Percentiles rank a stretch among this genome's conserved stretches.
Conservation (phyloP, 2,113 vertebrate genomes). For the Acrocephalus kingi region DNA sequence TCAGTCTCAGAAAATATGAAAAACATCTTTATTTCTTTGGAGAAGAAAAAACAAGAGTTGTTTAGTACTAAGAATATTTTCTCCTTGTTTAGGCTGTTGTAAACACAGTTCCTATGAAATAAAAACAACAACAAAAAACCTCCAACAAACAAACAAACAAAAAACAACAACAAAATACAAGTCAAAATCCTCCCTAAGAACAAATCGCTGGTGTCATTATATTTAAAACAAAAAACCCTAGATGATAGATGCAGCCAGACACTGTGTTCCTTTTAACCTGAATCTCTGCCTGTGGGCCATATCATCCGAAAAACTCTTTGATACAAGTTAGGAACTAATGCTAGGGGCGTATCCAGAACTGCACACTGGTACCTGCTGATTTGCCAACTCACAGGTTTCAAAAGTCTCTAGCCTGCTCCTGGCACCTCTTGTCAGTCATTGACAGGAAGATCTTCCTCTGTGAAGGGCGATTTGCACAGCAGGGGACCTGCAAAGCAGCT, state of each 20-base stretch:
- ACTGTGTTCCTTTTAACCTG: slow-evolving; percentile 39
- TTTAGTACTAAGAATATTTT: background rate
- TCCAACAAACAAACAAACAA: background rate
- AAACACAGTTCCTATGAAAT: background rate
- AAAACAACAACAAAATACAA: background rate
- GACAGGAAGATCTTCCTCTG: slow-evolving; percentile 60
- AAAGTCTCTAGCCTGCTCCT: slow-evolving; percentile 58
- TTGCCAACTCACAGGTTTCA: slow-evolving; percentile 49
- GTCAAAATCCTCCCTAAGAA: background rate
- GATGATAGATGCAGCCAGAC: slow-evolving; percentile 24
- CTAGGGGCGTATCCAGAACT: slow-evolving; percentile 52
- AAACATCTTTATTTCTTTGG: background rate
- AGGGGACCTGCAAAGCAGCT: slow-evolving; percentile 54
- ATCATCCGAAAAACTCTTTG: slow-evolving; percentile 40
- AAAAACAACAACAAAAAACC: background rate
- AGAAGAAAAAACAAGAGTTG: background rate
- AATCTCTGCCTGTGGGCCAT: slow-evolving; percentile 55
- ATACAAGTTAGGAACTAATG: slow-evolving; percentile 60
- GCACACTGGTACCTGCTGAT: slow-evolving; percentile 56
- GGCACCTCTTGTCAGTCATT: slow-evolving; percentile 61
- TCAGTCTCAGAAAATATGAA: background rate
- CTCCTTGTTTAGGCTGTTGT: background rate
- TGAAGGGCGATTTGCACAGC: slow-evolving; percentile 68
- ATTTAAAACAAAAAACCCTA: background rate
- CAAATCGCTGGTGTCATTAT: background rate